Base-by-base conservation (phyloP, 1,140 invertebrate species). In the Belonocnema kinseyi region DNA sequence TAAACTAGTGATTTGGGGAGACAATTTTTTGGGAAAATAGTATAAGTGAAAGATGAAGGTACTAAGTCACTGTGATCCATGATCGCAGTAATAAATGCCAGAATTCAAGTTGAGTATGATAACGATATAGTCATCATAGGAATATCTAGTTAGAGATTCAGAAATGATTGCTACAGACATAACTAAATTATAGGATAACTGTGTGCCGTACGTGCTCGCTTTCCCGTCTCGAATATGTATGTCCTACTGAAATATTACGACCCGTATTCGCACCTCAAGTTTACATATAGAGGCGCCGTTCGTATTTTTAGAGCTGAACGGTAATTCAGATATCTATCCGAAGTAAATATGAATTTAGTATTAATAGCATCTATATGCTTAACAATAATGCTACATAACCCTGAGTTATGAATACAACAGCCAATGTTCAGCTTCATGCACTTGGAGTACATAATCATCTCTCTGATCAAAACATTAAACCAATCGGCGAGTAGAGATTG, bases 341-440 rank as follows among this genome's bases (percentile, higher is more conserved):
- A 66, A 66, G 61, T 66, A 26, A 66, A 66, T 66, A 66, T 66
- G 61, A 66, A 66, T 66, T 66, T 66, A 40, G 61, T 66, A 66
- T 66, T 66, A 66, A 66, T 66, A 66, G 61, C 26, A 14, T 40
- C 61, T 66, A 40, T 66, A 54, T 54, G 40, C 2, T 40, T 40
- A 66, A 66, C 61, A 66, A 66, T 66, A 58, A 19, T 26, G 12
- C 7, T 26, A 13, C 26, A 40, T n/a, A 40, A 40, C 4, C 61
- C 61, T 33, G 14, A 14, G 61, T 16, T 11, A n/a, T 66, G 13
- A 33, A 33, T 40, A 3, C 26, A 33, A 7, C 21, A 66, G 5
- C 33, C 13, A 26, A 16, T 5, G 58, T 13, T 58, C 26, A n/a
- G 10, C 17, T 58, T 3, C 26, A 12, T 58, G 19, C 56, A 58